Evolutionary conservation across 2,113 vertebrate species (phyloP), one percentile per base, ranked within the genome.

Genomic region (Vidua chalybeata): DNA sequence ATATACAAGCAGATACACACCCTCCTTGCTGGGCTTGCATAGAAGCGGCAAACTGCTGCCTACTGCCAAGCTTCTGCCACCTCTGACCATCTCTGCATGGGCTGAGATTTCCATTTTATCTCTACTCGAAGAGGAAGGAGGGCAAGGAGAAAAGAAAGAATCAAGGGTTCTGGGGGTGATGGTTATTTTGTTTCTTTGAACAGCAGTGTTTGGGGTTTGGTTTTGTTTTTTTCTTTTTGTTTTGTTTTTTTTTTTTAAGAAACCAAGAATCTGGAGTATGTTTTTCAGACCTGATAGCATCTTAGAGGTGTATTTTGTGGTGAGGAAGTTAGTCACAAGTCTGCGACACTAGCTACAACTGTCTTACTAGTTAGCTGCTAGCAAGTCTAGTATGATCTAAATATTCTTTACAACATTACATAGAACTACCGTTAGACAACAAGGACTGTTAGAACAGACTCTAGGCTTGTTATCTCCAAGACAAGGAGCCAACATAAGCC

Each of bases 241-340:
- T 59, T 61, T 26, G 14, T 26, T 45, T 49, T 35, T 35, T 35
- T 35, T 35, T 21, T 62, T 66, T 17, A 37, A 73, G 11, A 54
- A 88, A 91, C 74, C 66, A 91, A 97, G 93, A 78, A 75, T 68
- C 71, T 81, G 67, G 43, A 92, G 74, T 87, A 90, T 93, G 75
- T 84, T 84, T 93, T 95, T 94, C 64, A 94, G 83, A 93, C 54
- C 67, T 76, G 83, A 91, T 84, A 71, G 71, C 89, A 94, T 84
- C 79, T 90, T 62, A 80, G 85, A 96, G 86, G 88, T 94, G 79
- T 77, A 81, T 85, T 93, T 89, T 94, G 86, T 91, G 87, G 69
- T 64, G 71, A 93, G 89, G 77, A 94, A 93, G 71, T 94, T 90
- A 89, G 87, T 88, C 89, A 88, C 55, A 91, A 90, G 85, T 62